Percentiles rank a stretch among this genome's conserved stretches.
Evolutionary conservation across 2,113 vertebrate species (phyloP).

Genomic region (Melanocharis versteri): DNA sequence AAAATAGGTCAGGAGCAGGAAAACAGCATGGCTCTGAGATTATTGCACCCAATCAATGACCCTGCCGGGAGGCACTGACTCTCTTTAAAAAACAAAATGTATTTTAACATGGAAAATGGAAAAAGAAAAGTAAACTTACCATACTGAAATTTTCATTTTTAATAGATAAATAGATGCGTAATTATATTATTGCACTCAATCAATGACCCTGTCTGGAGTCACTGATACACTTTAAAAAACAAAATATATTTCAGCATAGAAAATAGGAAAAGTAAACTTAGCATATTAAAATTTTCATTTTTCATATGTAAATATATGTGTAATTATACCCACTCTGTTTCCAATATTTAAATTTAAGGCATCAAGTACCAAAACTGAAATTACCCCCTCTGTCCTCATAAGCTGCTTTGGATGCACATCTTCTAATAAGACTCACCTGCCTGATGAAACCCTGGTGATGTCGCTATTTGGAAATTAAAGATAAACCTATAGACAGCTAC

Average conservation of each 20-base stretch:
- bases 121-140: not conserved
- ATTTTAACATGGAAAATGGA: not conserved
- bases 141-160: no score
- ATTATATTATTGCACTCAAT: fast-evolving
- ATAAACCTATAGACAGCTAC: not conserved
- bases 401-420: not conserved
- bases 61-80: not conserved
- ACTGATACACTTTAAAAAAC: not conserved
- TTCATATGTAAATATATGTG: not conserved
- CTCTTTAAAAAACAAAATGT: fast-evolving
- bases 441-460: not conserved
- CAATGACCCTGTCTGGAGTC: not conserved
- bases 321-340: not conserved
- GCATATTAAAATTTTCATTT: no score
- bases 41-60: fast-evolving
- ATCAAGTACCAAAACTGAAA: not conserved
- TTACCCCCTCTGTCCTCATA: not conserved
- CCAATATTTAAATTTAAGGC: not conserved
- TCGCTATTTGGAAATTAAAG: not conserved
- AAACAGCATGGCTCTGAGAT: not conserved
- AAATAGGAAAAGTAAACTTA: not conserved
- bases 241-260: fast-evolving
- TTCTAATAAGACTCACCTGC: not conserved
- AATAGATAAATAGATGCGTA: not conserved
- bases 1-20: slow-evolving; percentile 17